Evolutionary conservation across 2,797 vertebrate genomes (phyloP).

Genomic region (Mormyrus proboscirostris): DNA sequence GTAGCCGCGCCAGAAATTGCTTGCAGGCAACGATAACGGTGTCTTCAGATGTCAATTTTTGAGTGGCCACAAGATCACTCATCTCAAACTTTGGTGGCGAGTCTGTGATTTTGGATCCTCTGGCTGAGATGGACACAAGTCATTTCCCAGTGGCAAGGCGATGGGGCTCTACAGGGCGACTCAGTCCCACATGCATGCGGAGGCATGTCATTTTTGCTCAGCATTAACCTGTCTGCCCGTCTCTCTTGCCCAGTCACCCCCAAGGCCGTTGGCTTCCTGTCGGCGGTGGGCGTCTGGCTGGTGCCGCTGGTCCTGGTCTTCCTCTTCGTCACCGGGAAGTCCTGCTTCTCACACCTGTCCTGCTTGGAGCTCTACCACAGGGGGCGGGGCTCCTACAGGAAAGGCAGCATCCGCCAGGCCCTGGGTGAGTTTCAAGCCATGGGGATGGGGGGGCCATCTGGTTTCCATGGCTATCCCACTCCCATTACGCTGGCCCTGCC

Average conservation of each 20-base stretch:
- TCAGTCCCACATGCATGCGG: not conserved
- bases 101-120: not conserved
- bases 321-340: slow-evolving; percentile 80
- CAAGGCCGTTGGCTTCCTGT: slow-evolving; percentile 70
- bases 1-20: not conserved
- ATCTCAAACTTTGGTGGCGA: not conserved
- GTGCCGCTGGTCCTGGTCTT: slow-evolving; percentile 71
- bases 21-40: not conserved
- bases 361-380: slow-evolving; percentile 58
- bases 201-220: not conserved
- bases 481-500: not conserved
- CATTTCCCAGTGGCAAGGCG: not conserved
- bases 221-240: slow-evolving; percentile 57
- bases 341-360: slow-evolving; percentile 70
- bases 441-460: not conserved
- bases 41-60: not conserved
- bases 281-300: slow-evolving; percentile 69
- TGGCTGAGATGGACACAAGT: not conserved
- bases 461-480: not conserved
- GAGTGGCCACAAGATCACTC: not conserved
- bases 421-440: slow-evolving; percentile 65
- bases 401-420: slow-evolving; percentile 49
- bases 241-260: slow-evolving; percentile 68
- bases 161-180: not conserved
- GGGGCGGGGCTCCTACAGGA: slow-evolving; percentile 54